A percentile compares a stretch with the other conserved stretches of the same genome.
Conservation (phyloP, 2,888 invertebrate species). For the Byasa hedistus region DNA sequence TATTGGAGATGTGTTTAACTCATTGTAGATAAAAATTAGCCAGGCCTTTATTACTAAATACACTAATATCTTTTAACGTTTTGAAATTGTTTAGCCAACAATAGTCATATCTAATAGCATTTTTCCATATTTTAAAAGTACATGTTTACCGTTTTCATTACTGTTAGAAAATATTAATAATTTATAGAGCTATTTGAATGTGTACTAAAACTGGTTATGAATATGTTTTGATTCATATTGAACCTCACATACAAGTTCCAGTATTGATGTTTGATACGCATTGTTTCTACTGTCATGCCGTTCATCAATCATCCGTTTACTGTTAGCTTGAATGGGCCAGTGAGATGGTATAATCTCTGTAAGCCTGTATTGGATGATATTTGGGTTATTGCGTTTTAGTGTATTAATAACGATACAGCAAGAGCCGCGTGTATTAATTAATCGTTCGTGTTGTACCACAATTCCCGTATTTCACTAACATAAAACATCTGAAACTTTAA, state of each 20-base stretch:
- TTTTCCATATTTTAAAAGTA: too few species aligned
- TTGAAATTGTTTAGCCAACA: too few species aligned
- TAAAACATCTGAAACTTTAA: too few species aligned
- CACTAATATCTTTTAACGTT: too few species aligned
- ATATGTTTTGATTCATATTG: conserved; percentile 62
- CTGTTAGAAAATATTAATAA: too few species aligned
- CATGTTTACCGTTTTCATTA: too few species aligned
- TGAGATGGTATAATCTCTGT: conserved; percentile 33
- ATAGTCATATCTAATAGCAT: too few species aligned
- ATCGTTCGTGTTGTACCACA: neutral
- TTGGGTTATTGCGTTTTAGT: conserved; percentile 35
- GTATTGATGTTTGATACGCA: conserved; percentile 56
- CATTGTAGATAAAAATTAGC: too few species aligned
- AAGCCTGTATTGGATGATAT: conserved; percentile 34
- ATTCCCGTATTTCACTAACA: too few species aligned
- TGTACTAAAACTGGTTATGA: conserved; percentile 50
- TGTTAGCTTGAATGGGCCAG: conserved; percentile 44
- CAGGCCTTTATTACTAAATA: too few species aligned
- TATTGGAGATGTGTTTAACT: too few species aligned
- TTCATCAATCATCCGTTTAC: conserved; percentile 64
- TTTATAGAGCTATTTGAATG: conserved; percentile 13
- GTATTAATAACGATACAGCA: conserved; percentile 22
- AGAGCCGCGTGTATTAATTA: neutral
- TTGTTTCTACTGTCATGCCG: conserved; percentile 64
- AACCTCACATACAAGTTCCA: conserved; percentile 44